Evolutionary conservation across 2,113 vertebrate genomes (phyloP).

Genomic region (Brachyistius frenatus): DNA sequence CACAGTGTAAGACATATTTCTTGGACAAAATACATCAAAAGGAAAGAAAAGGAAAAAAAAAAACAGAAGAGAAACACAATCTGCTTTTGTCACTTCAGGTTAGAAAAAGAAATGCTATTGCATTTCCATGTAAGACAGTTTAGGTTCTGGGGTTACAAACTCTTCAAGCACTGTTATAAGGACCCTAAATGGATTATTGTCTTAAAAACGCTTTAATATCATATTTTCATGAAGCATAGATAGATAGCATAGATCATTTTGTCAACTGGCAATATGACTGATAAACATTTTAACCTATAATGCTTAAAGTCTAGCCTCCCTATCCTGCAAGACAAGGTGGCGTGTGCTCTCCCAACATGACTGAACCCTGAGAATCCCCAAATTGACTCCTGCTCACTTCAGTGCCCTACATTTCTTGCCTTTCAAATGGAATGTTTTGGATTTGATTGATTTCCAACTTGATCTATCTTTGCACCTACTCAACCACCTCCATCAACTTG

Average conservation of each 20-base stretch:
- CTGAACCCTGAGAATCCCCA: constrained; percentile 52
- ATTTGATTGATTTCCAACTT: constrained; percentile 82
- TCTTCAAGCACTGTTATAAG: constrained; percentile 11
- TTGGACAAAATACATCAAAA: constrained; percentile 51
- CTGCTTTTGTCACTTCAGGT: constrained; percentile 9
- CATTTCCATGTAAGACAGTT: constrained; percentile 33
- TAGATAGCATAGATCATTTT: neutral
- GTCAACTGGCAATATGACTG: neutral
- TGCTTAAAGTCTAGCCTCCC: constrained; percentile 11
- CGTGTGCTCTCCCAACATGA: constrained; percentile 39
- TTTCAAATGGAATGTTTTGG: constrained; percentile 74
- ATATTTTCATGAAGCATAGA: neutral
- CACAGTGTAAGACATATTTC: constrained; percentile 39
- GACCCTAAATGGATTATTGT: constrained; percentile 6
- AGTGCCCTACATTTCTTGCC: constrained; percentile 69
- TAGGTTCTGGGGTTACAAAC: neutral
- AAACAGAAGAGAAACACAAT: constrained; percentile 14
- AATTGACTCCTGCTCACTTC: constrained; percentile 73
- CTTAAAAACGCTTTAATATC: constrained; percentile 12
- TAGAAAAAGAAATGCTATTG: neutral
- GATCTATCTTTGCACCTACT: constrained; percentile 77
- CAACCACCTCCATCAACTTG: constrained; percentile 76
- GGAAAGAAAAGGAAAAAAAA: constrained; percentile 9
- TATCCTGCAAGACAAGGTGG: neutral
- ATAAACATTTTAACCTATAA: constrained; percentile 16